phyloP scores from a whole-genome alignment of 2,797 vertebrate species.

The Iguana delicatissima region DNA sequence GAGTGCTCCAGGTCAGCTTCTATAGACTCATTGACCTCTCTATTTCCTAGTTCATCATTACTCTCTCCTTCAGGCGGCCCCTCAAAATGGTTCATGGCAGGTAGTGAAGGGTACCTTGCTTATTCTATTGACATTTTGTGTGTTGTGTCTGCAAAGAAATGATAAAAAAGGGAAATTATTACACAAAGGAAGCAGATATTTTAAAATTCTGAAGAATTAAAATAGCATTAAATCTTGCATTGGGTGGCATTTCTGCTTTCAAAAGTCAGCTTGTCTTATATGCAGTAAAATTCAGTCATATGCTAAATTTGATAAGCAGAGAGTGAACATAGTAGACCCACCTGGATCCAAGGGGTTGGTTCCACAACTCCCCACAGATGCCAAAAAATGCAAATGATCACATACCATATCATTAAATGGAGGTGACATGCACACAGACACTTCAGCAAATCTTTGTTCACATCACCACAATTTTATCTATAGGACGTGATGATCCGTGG shows the following conservation, averaged over 20 bases:
- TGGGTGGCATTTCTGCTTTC: conserved; percentile 25
- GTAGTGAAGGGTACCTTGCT: conserved; percentile 66
- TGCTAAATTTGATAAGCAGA: conserved; percentile 10
- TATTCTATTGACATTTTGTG: conserved; percentile 82
- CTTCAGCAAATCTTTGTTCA: no score
- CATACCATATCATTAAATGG: no score
- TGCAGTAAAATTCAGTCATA: neutral
- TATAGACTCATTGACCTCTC: conserved; percentile 85
- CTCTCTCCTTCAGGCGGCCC: conserved; percentile 81
- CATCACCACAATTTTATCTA: no score
- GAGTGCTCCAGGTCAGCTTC: conserved; percentile 87
- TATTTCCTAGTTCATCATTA: conserved; percentile 79
- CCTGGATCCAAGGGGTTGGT: no score
- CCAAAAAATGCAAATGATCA: no score
- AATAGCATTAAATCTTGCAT: conserved; percentile 30
- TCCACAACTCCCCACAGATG: no score
- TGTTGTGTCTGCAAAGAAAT: conserved; percentile 66
- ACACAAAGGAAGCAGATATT: neutral
- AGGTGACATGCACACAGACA: no score
- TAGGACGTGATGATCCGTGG: no score
- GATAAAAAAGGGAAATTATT: conserved; percentile 48
- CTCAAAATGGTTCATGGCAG: conserved; percentile 88
- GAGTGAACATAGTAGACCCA: neutral
- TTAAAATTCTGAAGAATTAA: conserved; percentile 3
- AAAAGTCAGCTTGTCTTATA: neutral